Evolutionary conservation across 2,888 invertebrate genomes (phyloP).

Genomic region (Galeopsomyia nigrocyanea): DNA sequence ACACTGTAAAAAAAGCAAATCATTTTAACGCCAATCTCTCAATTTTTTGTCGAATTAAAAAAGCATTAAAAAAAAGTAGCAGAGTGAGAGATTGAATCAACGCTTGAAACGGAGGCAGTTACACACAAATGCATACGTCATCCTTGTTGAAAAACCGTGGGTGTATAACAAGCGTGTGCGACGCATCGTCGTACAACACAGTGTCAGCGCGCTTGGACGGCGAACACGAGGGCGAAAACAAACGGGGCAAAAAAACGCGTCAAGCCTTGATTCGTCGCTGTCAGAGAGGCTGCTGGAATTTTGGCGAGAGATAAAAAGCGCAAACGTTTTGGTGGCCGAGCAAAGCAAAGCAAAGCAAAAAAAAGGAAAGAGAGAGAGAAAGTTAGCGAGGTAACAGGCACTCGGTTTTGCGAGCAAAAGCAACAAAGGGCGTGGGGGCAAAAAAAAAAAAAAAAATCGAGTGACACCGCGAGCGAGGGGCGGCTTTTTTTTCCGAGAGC

Average conservation of each 20-base stretch:
- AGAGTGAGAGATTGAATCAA: slow-evolving; percentile 17
- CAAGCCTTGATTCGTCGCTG: slow-evolving; percentile 41
- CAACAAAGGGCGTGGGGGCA: slow-evolving; percentile 51
- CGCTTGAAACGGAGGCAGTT: slow-evolving; percentile 15
- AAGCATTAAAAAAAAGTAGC: neutral
- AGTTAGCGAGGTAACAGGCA: slow-evolving; percentile 40
- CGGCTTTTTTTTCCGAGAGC: slow-evolving; percentile 62
- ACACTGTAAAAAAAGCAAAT: too few species aligned
- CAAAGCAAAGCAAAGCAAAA: slow-evolving; percentile 16
- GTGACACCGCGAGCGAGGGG: slow-evolving; percentile 54
- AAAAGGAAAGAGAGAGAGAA: slow-evolving; percentile 24
- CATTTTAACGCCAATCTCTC: too few species aligned
- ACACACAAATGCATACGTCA: neutral
- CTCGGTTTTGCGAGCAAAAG: slow-evolving; percentile 1
- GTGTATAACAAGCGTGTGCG: slow-evolving; percentile 6
- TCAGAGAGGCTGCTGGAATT: slow-evolving; percentile 28
- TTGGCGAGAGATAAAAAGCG: slow-evolving; percentile 41
- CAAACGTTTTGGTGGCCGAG: neutral
- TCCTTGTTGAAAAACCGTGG: too few species aligned
- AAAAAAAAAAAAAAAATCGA: slow-evolving; percentile 46
- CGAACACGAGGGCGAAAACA: slow-evolving; percentile 32
- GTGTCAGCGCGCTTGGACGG: neutral
- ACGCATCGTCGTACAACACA: neutral
- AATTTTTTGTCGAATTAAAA: neutral
- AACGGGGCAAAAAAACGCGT: slow-evolving; percentile 26